Evolutionary conservation across 2,888 invertebrate species (phyloP), one percentile per base, ranked within the genome.

Genomic region (Hofmannophila pseudospretella): DNA sequence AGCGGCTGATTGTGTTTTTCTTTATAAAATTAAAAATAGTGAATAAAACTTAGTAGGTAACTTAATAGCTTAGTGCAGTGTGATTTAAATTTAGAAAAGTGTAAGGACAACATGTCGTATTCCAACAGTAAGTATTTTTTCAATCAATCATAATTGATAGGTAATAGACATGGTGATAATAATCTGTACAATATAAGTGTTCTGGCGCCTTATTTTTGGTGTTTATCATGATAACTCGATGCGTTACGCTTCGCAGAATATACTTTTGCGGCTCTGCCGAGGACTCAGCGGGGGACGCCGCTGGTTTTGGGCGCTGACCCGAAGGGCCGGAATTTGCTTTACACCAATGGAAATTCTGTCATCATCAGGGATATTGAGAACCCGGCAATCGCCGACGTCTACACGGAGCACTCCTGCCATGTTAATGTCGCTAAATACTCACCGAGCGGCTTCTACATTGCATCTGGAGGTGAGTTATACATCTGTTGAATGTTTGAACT

Each of bases 361-460:
- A 96, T 98, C 69, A 99, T 99, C 67, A 90, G 99, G 52, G 95
- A 98, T 79, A 96, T 99, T 59, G 95, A 96, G 94, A 94, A 99
- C 85, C 97, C 98, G 49, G 93, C 96, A 10, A 93, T 96, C 52
- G 90, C 96, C 44, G 99, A 99, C 75, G 92, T 98, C 49, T 99
- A 99, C 81, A 97, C 98, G 2, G 98, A 99, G 80, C 99, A 99
- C 85, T 95, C 98, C 32, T 94, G 95, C 65, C 91, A 93, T 65
- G 96, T 98, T 2, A 97, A 96, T 71, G 97, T 98, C 40, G 99
- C 99, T 42, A 98, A 98, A 81, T 99, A 98, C 80, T 97, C 98
- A 14, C 99, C 98, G 5, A 97, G 96, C 78, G 97, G 98, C 49
- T 98, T 96, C 86, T 99, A 99, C 81, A 98, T 99, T 63, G 96